phyloP scores from a whole-genome alignment of 2,113 vertebrate species.

The Sterrhoptilus dennistouni region DNA sequence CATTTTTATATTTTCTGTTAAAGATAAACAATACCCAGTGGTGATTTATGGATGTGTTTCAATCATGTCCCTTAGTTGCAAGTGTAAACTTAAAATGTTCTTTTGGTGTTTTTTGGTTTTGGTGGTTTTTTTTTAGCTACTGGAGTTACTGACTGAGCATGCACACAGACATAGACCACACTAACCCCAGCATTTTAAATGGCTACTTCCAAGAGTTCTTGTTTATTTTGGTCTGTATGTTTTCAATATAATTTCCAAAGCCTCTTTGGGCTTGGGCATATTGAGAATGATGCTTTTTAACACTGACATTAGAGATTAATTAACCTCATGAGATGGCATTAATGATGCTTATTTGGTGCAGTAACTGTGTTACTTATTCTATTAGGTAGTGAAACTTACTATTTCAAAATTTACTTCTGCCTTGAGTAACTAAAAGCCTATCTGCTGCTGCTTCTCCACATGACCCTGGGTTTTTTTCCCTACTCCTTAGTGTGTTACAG shows the following conservation, averaged over 20 bases:
- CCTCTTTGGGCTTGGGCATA: rapidly evolving
- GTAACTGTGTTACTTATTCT: neutral
- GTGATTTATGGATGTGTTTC: neutral
- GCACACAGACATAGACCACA: too few species aligned
- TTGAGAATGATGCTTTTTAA: neutral
- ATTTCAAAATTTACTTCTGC: neutral
- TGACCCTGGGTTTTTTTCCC: neutral
- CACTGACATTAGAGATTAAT: neutral
- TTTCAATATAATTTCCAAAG: neutral
- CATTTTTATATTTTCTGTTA: neutral
- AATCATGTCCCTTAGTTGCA: neutral
- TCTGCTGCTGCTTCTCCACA: neutral
- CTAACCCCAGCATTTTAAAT: neutral
- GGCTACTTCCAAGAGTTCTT: neutral
- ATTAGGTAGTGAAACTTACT: neutral
- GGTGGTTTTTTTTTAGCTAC: neutral
- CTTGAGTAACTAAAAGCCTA: neutral
- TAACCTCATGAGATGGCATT: neutral
- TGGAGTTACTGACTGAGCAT: neutral
- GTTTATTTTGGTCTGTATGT: neutral
- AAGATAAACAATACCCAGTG: neutral
- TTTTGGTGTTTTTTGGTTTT: neutral
- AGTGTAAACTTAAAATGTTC: neutral
- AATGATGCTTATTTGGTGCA: neutral
- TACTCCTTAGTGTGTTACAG: neutral